Evolutionary conservation across 1,140 invertebrate genomes (phyloP), one percentile per base, ranked within the genome.

Genomic region (Oedothorax gibbosus): DNA sequence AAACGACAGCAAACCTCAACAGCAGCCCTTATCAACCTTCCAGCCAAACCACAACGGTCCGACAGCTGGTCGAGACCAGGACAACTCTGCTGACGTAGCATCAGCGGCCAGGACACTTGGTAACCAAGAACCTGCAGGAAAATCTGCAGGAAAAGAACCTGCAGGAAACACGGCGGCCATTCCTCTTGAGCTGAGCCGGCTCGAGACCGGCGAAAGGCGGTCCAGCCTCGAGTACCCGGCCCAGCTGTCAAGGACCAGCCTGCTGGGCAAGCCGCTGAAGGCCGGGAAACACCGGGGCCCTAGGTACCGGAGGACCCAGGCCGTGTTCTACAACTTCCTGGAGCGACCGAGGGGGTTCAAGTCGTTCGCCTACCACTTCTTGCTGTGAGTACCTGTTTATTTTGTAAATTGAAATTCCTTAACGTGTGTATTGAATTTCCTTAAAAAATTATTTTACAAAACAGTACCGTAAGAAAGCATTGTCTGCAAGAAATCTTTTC

Each of bases 261-360:
- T 97, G 89, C 93, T 97, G 88, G 96, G 96, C 90, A 95, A 95
- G 91, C 96, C 96, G 88, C 92, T 97, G 89, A 95, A 94, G 91
- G 95, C 96, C 91, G 93, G 93, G 90, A 94, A 95, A 90, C 86
- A 87, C 76, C 85, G 89, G 21, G 96, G 97, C 93, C 94, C 94
- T 90, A 93, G 95, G 87, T 97, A 97, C 92, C 92, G 97, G 88
- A 93, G 95, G 89, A 91, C 96, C 75, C 97, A 98, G 91, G 94
- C 94, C 89, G 94, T 94, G 90, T 93, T 97, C 89, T 97, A 98
- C 92, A 98, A 98, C 92, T 98, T 98, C 91, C 93, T 98, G 89
- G 97, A 98, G 92, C 91, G 96, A 89, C 96, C 97, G 79, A 93
- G 96, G 87, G 95, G 95, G 87, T 92, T 93, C 89, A 94, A 93